Evolutionary conservation across 2,888 invertebrate species (phyloP).

Genomic region (Macrophya alboannulata): DNA sequence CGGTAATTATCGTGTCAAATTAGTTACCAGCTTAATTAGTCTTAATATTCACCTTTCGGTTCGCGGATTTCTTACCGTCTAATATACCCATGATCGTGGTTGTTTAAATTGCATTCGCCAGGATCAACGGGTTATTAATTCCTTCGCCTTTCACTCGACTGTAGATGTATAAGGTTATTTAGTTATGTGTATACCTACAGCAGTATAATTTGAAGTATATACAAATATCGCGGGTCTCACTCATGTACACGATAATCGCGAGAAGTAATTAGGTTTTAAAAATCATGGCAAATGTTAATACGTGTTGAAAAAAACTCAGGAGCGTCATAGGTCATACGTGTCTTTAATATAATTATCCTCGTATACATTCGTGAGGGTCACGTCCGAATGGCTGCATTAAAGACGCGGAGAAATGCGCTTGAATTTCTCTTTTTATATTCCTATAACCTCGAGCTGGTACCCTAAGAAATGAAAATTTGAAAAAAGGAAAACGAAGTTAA

Average conservation of each 20-base stretch:
- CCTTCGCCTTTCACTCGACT: conserved; percentile 40
- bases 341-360: conserved; percentile 29
- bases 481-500: neutral
- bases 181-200: neutral
- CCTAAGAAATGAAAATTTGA: conserved; percentile 18
- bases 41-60: conserved; percentile 2
- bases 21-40: neutral
- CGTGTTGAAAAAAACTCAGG: neutral
- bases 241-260: neutral
- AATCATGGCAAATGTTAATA: conserved; percentile 17
- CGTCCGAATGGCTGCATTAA: conserved; percentile 16
- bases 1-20: conserved; percentile 28
- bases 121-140: conserved; percentile 32
- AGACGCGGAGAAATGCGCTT: conserved; percentile 32
- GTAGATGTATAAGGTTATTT: neutral
- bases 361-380: conserved; percentile 18
- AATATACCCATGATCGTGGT: neutral
- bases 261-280: neutral
- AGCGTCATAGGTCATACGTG: conserved; percentile 24
- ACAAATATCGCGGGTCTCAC: neutral
- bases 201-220: neutral
- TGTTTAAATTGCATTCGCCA: conserved; percentile 9
- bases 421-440: conserved; percentile 48
- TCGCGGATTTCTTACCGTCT: neutral
- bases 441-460: neutral